A percentile compares a stretch with the other conserved stretches of the same genome.
phyloP scores from a whole-genome alignment of 2,888 invertebrate species.

The Ormyrus nitidulus region DNA sequence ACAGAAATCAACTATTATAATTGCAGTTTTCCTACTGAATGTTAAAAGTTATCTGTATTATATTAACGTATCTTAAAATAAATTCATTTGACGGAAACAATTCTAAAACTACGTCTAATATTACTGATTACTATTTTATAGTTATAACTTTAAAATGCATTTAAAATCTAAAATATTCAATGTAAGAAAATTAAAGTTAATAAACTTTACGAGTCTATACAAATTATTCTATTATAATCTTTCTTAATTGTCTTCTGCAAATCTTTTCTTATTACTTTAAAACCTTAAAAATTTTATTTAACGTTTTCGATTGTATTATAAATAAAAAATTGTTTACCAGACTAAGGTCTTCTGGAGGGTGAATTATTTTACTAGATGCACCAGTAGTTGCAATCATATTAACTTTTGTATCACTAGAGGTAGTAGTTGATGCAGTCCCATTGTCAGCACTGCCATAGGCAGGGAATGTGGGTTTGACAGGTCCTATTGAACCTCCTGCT shows the following conservation, averaged over 20 bases:
- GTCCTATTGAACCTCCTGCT: slow-evolving; percentile 74
- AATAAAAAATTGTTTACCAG: slow-evolving; percentile 74
- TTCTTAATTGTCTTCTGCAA: not conserved
- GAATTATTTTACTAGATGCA: slow-evolving; percentile 92
- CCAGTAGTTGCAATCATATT: slow-evolving; percentile 86
- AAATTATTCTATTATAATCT: too few species aligned
- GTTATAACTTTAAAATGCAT: too few species aligned
- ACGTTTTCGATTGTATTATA: not conserved
- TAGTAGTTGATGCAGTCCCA: slow-evolving; percentile 75
- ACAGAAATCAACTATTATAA: slow-evolving; percentile 1
- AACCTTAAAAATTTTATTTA: slow-evolving; percentile 9
- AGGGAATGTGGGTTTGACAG: slow-evolving; percentile 86
- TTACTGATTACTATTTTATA: too few species aligned
- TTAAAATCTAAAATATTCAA: too few species aligned
- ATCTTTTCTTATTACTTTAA: not conserved
- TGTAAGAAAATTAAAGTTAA: too few species aligned
- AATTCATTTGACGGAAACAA: too few species aligned
- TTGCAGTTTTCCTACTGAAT: not conserved
- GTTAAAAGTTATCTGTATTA: too few species aligned
- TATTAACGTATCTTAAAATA: too few species aligned
- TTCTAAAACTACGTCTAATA: too few species aligned
- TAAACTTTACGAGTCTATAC: too few species aligned
- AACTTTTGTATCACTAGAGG: slow-evolving; percentile 76
- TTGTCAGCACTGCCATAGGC: slow-evolving; percentile 79
- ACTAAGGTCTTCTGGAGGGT: slow-evolving; percentile 95